These are phyloP conservation scores for Panorpa germanica DNA, from an alignment of 2,888 invertebrate genomes.

Conservation along the genomic window DNA sequence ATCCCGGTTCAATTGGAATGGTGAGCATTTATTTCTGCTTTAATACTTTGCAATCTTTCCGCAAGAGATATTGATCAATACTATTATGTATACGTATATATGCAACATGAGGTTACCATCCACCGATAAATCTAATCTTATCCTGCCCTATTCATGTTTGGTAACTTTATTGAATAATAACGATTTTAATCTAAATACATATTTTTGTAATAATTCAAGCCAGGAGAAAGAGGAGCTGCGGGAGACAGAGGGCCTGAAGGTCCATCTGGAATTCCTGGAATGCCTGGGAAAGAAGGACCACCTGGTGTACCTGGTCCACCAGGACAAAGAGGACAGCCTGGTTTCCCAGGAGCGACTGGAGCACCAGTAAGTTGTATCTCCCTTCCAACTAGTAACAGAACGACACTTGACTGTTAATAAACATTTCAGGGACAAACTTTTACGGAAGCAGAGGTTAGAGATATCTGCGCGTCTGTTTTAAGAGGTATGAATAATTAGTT, in stretches of 20 bases:
- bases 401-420: no score
- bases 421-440: no score
- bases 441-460: slow-evolving; percentile 54
- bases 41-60: no score
- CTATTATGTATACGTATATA: no score
- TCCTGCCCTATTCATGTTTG: background rate
- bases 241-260: slow-evolving; percentile 38
- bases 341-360: slow-evolving; percentile 38
- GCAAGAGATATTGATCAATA: no score
- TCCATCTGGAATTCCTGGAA: slow-evolving; percentile 32
- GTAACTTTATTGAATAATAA: background rate
- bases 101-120: no score
- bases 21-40: slow-evolving; percentile 1
- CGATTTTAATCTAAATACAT: slow-evolving; percentile 1
- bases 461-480: slow-evolving; percentile 61
- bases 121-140: background rate
- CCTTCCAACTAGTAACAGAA: no score
- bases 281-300: slow-evolving; percentile 33
- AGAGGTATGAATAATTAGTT: slow-evolving; percentile 34
- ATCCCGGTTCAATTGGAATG: slow-evolving; percentile 14
- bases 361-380: no score
- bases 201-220: slow-evolving; percentile 18
- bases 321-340: slow-evolving; percentile 36
- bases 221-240: slow-evolving; percentile 32
- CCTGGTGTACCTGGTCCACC: slow-evolving; percentile 34